phyloP scores from a whole-genome alignment of 2,113 vertebrate species.

The Hydropotes inermis region DNA sequence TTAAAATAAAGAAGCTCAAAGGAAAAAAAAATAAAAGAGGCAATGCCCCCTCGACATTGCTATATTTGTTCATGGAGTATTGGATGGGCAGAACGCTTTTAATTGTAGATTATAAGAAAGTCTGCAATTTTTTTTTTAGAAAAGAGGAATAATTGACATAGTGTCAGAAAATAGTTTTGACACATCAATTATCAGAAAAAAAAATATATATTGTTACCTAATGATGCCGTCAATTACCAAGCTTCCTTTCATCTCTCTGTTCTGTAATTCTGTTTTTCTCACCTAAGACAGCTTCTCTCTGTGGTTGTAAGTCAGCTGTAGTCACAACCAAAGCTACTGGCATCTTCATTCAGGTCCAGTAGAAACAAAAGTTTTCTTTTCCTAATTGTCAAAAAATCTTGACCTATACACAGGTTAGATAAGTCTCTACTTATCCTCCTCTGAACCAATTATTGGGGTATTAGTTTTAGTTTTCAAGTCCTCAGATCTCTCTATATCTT shows the following conservation, averaged over 20 bases:
- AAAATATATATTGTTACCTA: background rate
- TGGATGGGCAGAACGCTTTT: background rate
- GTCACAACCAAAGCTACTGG: background rate
- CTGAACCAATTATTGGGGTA: background rate
- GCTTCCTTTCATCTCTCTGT: background rate
- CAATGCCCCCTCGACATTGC: background rate
- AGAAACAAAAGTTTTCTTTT: background rate
- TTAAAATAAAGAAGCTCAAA: background rate
- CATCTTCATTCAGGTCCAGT: background rate
- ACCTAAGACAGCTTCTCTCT: background rate
- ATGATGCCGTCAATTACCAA: background rate
- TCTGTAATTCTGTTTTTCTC: background rate
- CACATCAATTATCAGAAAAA: background rate
- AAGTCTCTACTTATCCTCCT: background rate
- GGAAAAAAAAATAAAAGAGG: background rate
- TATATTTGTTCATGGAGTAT: background rate
- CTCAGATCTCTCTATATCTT: background rate
- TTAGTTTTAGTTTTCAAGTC: background rate
- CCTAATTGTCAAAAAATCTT: background rate
- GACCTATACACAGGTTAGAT: background rate
- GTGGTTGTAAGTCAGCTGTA: background rate
- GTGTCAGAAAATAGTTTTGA: background rate
- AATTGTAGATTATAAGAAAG: background rate
- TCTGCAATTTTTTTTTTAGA: background rate
- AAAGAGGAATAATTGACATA: background rate